These are phyloP conservation scores for Calvadosia cruxmelitensis DNA, from an alignment of 30 jellyfish, hydroid and myxozoan species.

Conservation along the genomic window DNA sequence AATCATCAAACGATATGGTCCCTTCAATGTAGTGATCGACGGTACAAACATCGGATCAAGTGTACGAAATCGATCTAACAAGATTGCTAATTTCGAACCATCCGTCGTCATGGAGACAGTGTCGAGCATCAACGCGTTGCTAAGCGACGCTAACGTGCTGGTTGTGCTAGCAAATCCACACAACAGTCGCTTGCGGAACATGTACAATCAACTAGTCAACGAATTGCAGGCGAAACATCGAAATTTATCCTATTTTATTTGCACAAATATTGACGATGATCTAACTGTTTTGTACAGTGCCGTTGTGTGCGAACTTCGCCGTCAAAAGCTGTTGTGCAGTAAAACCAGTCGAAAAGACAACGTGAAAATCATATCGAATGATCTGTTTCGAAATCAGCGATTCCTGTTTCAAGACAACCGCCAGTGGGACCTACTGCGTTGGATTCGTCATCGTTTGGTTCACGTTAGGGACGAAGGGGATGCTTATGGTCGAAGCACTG, in stretches of 20 bases:
- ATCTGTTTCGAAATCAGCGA: slow-evolving; percentile 33
- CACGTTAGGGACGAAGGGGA: background rate
- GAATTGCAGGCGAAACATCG: background rate
- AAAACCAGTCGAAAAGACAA: background rate
- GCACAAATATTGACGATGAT: slow-evolving; percentile 11
- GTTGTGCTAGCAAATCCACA: slow-evolving; percentile 6
- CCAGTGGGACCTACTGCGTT: slow-evolving; percentile 24
- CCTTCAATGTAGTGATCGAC: slow-evolving; percentile 27
- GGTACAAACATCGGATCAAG: slow-evolving; percentile 40
- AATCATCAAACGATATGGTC: slow-evolving; percentile 18
- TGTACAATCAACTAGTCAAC: background rate
- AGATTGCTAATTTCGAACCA: slow-evolving; percentile 1
- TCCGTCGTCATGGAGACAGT: slow-evolving; percentile 4
- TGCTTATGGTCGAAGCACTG: background rate
- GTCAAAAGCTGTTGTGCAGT: background rate
- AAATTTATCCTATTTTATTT: slow-evolving; percentile 1
- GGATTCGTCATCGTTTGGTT: slow-evolving; percentile 23
- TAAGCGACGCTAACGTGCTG: background rate
- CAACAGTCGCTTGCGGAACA: slow-evolving; percentile 13
- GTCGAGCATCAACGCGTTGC: background rate
- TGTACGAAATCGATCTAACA: background rate
- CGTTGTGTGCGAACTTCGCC: slow-evolving; percentile 7
- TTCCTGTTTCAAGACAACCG: background rate
- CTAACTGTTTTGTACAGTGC: slow-evolving; percentile 6
- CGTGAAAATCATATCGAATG: slow-evolving; percentile 24